Base-by-base conservation (phyloP, 2,797 vertebrate genomes). In the Eutrigla gurnardus region DNA sequence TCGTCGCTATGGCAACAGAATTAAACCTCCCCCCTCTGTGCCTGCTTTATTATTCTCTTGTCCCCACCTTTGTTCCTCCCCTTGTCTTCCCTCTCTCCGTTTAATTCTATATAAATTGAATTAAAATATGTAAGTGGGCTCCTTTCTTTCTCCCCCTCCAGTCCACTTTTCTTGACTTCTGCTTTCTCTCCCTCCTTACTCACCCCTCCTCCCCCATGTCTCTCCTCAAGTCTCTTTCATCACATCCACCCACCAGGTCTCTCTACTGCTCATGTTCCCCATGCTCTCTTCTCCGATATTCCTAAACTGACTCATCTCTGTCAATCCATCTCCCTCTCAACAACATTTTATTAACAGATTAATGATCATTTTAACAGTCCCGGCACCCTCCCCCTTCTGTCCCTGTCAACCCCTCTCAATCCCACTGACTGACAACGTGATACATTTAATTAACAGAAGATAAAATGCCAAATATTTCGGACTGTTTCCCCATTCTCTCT, bases 231-330 rank as follows among this genome's bases (percentile, higher is more conserved):
- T 73, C 69, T 67, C 70, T 85, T 81, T 77, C 82, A 80, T 8
- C n/a, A 36, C 52, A 73, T 75, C 83, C 80, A 14, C 87, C 86
- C 86, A 88, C 84, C 9, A n/a, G 8, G 75, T 86, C 86, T 81
- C 83, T 84, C 72, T 49, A 69, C 75, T 69, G 50, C 76, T 71
- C 37, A 6, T 64, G 70, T 32, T 74, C 36, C 62, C 55, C 64
- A 49, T 4, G 2, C 77, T 61, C 68, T 84, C 64, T 69, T 71
- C 57, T 10, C 36, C 47, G 0, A 17, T 6, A 13, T 36, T 50
- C 60, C 59, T 81, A 17, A 6, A 64, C 52, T 3, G n/a, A 37
- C 64, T 45, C 52, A 8, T 66, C 61, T 52, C 35, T 67, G 75
- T 79, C 83, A 74, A 77, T 86, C 80, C 58, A 62, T 71, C 68